A percentile compares a stretch with the other conserved stretches of the same genome.
These are phyloP conservation scores for Macrotrachela quadricornifera DNA, from an alignment of 1,140 invertebrate genomes.

Conservation along the genomic window DNA sequence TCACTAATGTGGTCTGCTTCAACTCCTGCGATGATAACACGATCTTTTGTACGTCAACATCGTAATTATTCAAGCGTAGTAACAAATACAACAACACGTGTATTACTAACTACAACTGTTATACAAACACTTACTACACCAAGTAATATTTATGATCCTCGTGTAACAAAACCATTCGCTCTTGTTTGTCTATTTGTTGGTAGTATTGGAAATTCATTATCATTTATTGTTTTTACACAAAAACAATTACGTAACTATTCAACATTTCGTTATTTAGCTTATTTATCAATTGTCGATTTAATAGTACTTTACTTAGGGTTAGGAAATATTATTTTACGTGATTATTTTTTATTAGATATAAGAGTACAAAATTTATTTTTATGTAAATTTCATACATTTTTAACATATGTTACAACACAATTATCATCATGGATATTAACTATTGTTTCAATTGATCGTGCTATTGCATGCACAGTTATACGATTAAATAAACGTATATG, in stretches of 20 bases:
- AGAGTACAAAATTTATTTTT: neutral
- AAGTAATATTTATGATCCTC: no score
- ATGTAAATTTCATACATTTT: slow-evolving; percentile 3
- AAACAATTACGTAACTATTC: slow-evolving; percentile 1
- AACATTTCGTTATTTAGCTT: slow-evolving; percentile 8
- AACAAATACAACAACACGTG: no score
- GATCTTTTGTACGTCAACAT: no score
- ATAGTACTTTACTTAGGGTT: neutral
- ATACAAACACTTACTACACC: no score
- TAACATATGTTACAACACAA: slow-evolving; percentile 4
- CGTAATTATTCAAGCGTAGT: no score
- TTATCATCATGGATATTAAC: slow-evolving; percentile 3
- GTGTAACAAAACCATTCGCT: no score
- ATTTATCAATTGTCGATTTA: slow-evolving; percentile 4
- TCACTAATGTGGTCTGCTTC: no score
- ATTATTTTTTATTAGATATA: neutral
- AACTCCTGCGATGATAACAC: no score
- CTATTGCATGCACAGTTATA: slow-evolving; percentile 3
- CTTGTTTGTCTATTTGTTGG: neutral
- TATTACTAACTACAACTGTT: no score
- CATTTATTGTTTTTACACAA: slow-evolving; percentile 1
- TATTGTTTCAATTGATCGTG: slow-evolving; percentile 3
- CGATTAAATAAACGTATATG: slow-evolving; percentile 5
- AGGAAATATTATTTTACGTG: slow-evolving; percentile 5
- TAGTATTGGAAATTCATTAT: slow-evolving; percentile 1